These are phyloP conservation scores for Lithophane semibrunnea DNA, from an alignment of 2,888 invertebrate species.

Conservation along the genomic window DNA sequence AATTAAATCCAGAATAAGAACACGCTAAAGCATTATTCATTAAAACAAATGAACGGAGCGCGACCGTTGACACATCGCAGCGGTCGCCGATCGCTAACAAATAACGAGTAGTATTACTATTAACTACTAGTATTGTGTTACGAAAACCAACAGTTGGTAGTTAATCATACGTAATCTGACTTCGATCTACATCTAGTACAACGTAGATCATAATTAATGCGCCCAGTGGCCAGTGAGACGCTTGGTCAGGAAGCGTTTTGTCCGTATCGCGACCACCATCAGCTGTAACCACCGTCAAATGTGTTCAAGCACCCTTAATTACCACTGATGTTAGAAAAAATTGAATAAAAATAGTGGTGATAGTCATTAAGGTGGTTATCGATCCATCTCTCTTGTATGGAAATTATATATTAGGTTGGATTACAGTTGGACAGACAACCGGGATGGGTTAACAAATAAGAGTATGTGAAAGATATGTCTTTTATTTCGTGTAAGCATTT, in stretches of 20 bases:
- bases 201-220: constrained; percentile 87
- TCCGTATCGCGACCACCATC: constrained; percentile 82
- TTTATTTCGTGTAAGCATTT: not conserved
- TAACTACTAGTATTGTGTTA: constrained; percentile 66
- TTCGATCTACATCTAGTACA: constrained; percentile 81
- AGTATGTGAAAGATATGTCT: not conserved
- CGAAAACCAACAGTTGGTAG: constrained; percentile 76
- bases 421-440: not conserved
- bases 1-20: constrained; percentile 49
- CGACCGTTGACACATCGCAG: constrained; percentile 61
- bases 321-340: constrained; percentile 66
- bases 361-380: constrained; percentile 63
- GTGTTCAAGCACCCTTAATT: constrained; percentile 76
- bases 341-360: constrained; percentile 43
- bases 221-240: constrained; percentile 82
- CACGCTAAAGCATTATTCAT: constrained; percentile 54
- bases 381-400: constrained; percentile 49
- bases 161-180: constrained; percentile 85
- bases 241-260: constrained; percentile 85
- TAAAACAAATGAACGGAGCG: constrained; percentile 52
- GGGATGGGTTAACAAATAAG: constrained; percentile 4
- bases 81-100: constrained; percentile 61
- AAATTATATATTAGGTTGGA: constrained; percentile 30
- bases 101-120: constrained; percentile 63
- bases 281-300: constrained; percentile 69